Evolutionary conservation across 2,113 vertebrate species (phyloP), one percentile per base, ranked within the genome.

Genomic region (Lepisosteus oculatus): DNA sequence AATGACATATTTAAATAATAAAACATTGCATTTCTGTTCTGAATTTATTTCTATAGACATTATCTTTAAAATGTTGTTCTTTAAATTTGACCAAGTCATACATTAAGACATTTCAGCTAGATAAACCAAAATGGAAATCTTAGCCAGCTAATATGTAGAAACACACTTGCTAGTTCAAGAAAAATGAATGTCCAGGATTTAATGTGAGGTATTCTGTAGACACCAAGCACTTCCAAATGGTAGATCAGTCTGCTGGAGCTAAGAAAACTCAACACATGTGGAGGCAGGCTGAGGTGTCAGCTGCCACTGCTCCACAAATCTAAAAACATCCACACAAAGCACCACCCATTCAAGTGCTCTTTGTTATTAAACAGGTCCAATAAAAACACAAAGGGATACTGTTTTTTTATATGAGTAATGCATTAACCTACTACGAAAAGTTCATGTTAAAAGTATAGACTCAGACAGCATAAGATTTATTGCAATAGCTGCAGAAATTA

Each of bases 391-490:
- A 95, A 95, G 94, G 92, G 87, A 93, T 90, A 90, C 87, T 95
- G 95, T 97, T 94, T 93, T 93, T 91, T 94, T 91, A 92, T 93
- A 87, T 89, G 95, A 95, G 93, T 95, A 94, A 97, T 93, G 92
- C 92, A 90, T 94, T 93, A 92, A 95, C 90, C 92, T 89, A 90
- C 88, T 84, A 73, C 54, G 81, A 89, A 92, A 91, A 89, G 92
- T 92, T 93, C 94, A 91, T 78, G 67, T 92, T 92, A 91, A 89
- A 92, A 55, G 67, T 93, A 94, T 92, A 80, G 84, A 82, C 87
- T 89, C 69, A 47, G 96, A 98, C 97, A 98, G 96, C 94, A 64
- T 85, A 98, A 99, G 97, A 99, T 99, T 99, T 99, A 99, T 98
- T 93, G 90, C 91, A 75, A 95, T 91, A 90, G 90, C 93, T 92